These are phyloP conservation scores for Megalops atlanticus DNA, from an alignment of 2,113 vertebrate species.

Conservation along the genomic window DNA sequence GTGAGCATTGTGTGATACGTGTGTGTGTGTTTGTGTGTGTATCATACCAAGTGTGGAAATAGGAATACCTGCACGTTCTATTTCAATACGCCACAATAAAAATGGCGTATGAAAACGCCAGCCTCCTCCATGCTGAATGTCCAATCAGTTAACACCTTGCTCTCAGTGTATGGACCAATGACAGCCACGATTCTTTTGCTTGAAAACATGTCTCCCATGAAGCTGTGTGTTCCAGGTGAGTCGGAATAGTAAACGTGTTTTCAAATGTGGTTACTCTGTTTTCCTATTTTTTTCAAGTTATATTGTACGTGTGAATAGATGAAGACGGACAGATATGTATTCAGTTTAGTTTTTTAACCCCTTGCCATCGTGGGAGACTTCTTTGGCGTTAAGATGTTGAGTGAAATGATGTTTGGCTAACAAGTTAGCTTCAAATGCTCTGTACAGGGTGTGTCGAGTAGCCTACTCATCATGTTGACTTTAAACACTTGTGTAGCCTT, in stretches of 20 bases:
- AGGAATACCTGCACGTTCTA: not conserved
- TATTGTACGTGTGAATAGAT: not conserved
- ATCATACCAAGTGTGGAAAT: no score
- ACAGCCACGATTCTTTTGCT: constrained; percentile 35
- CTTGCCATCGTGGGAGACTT: constrained; percentile 23
- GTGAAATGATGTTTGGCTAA: not conserved
- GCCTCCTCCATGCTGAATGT: not conserved
- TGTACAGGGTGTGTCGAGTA: not conserved
- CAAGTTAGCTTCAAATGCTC: not conserved
- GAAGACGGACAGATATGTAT: not conserved
- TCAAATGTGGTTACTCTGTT: not conserved
- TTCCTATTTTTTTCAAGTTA: not conserved
- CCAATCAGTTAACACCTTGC: constrained; percentile 53
- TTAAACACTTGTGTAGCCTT: not conserved
- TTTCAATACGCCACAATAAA: constrained; percentile 51
- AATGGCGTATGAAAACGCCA: constrained; percentile 46
- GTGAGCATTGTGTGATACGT: no score
- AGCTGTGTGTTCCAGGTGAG: constrained; percentile 78
- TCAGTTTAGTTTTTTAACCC: not conserved
- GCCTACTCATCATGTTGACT: not conserved
- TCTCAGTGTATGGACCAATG: constrained; percentile 54
- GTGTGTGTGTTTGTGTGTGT: no score
- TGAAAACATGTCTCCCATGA: constrained; percentile 77
- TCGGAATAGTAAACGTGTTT: not conserved
- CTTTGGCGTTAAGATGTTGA: not conserved